Evolutionary conservation across 2,888 invertebrate species (phyloP), one percentile per base, ranked within the genome.

Genomic region (Girardia tigrina): DNA sequence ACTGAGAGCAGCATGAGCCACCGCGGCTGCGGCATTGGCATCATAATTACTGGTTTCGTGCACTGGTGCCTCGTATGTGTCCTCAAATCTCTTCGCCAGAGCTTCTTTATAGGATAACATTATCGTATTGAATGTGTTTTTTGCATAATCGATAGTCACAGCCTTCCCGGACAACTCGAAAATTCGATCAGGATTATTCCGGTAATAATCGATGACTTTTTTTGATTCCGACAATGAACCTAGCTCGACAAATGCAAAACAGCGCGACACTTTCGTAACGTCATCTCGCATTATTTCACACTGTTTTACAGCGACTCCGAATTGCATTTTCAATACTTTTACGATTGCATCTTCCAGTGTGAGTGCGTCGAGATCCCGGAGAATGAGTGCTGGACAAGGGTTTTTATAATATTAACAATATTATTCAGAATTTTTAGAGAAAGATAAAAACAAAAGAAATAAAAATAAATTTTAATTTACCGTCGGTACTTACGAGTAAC

Each of bases 271-370:
- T 29, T 80, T 81, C 0, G 82, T 81, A 36, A 80, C 76, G 6
- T 80, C 79, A 76, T 84, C 83, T 16, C 82, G 77, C 14, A 84
- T 81, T 14, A 84, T 80, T 28, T 79, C 79, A 16, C 81, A 79
- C 77, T 83, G 83, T 77, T 83, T 83, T 28, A 82, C 79, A 2
- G 80, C 79, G 23, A 73, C 73, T 16, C 29, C 42, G 14, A 85
- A 84, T 0, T 90, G 86, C 78, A 88, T 83, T 82, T 90, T 90
- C 79, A 98, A 87, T 0, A 89, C 90, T 78, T 90, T 89, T 77
- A 92, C 86, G 20, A 97, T 90, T 74, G 90, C 90, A 83, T 94
- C 94, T 85, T 97, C 95, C 2, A 92, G 94, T 0, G 94, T 92
- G 76, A 93, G 84, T 0, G 91, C 90, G 84, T 95, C 95, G 79